These are phyloP conservation scores for Zhuqinia jingwanae DNA, from an alignment of 2,888 invertebrate genomes.

Conservation along the genomic window DNA sequence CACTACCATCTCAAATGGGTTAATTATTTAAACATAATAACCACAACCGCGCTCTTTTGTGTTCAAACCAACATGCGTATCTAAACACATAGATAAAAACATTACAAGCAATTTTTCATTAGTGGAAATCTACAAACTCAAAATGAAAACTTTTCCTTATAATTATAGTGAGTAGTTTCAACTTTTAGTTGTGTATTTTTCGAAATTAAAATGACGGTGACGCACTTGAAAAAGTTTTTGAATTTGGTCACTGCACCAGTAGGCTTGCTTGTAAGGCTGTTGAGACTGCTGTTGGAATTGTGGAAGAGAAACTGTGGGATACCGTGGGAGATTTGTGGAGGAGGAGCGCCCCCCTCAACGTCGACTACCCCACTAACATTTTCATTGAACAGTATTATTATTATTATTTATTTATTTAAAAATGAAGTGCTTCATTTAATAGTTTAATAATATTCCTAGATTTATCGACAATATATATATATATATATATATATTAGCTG, in stretches of 20 bases:
- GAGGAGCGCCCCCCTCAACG: constrained; percentile 40
- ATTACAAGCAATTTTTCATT: background rate
- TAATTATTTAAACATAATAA: too few relatives aligned
- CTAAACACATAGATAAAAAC: background rate
- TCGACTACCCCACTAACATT: constrained; percentile 70
- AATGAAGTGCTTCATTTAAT: too few relatives aligned
- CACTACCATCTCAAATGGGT: background rate
- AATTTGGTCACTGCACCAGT: constrained; percentile 94
- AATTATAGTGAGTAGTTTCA: background rate
- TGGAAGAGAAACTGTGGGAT: constrained; percentile 61
- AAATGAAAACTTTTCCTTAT: constrained; percentile 16
- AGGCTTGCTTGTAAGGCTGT: constrained; percentile 85
- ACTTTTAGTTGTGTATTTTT: background rate
- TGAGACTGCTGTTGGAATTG: constrained; percentile 56
- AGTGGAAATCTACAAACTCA: background rate
- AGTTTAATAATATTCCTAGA: too few relatives aligned
- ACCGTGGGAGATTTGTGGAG: constrained; percentile 24
- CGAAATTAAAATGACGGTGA: constrained; percentile 73
- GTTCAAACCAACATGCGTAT: constrained; percentile 24
- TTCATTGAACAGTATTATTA: background rate
- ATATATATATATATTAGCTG: too few relatives aligned
- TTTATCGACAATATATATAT: too few relatives aligned
- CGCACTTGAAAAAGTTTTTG: constrained; percentile 93
- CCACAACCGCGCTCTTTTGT: too few relatives aligned
- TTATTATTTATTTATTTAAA: too few relatives aligned